Evolutionary conservation across 2,888 invertebrate species (phyloP).

Genomic region (Masnerella sp.): DNA sequence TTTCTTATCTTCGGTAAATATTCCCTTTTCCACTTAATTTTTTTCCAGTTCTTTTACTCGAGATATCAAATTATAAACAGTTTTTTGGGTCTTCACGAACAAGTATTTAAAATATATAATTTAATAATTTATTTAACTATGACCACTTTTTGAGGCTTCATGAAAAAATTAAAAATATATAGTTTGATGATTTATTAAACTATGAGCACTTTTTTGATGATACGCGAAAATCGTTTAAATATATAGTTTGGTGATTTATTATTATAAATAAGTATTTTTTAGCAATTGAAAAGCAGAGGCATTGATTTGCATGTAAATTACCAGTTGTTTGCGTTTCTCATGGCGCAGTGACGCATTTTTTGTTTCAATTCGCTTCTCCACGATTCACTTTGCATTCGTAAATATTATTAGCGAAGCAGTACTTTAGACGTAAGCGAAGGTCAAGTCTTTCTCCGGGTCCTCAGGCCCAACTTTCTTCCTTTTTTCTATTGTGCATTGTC

Average conservation of each 20-base stretch:
- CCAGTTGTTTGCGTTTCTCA: slow-evolving; percentile 35
- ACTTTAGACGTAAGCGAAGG: slow-evolving; percentile 51
- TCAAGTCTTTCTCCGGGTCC: slow-evolving; percentile 14
- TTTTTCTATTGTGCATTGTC: slow-evolving; percentile 20
- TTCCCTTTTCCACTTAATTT: slow-evolving; percentile 10
- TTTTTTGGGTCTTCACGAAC: too few relatives aligned
- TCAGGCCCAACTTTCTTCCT: slow-evolving; percentile 11
- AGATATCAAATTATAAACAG: too few relatives aligned
- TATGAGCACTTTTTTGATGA: too few relatives aligned
- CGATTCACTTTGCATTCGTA: slow-evolving; percentile 54
- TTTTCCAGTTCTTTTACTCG: too few relatives aligned
- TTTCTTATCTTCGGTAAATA: slow-evolving; percentile 14
- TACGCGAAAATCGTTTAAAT: too few relatives aligned
- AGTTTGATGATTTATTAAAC: too few relatives aligned
- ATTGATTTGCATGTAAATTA: slow-evolving; percentile 13
- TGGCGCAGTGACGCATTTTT: slow-evolving; percentile 24
- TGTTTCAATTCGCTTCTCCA: slow-evolving; percentile 40
- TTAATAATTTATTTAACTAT: too few relatives aligned
- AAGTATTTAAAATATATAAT: too few relatives aligned
- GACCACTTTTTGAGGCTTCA: too few relatives aligned
- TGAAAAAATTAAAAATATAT: too few relatives aligned
- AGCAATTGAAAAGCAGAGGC: neutral
- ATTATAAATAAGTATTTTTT: too few relatives aligned
- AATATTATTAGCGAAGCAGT: slow-evolving; percentile 54
- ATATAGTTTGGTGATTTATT: too few relatives aligned